Conservation (phyloP, 2,888 invertebrate genomes). For the Stegana nigrithorax region DNA sequence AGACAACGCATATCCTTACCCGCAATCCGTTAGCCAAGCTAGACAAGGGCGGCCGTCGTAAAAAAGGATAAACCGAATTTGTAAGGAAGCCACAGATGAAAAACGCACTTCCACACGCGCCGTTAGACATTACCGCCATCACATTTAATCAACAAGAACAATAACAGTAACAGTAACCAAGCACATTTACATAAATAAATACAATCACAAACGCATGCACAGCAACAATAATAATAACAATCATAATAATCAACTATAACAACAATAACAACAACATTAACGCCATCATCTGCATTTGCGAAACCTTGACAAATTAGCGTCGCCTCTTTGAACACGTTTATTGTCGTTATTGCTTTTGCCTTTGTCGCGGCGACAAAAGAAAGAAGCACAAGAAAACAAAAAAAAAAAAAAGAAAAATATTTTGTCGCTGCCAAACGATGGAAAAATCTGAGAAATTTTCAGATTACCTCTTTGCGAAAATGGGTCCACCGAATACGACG, state of each 20-base stretch:
- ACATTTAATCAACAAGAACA: no score
- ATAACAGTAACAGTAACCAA: no score
- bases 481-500: constrained; percentile 75
- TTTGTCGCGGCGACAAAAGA: not conserved
- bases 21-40: no score
- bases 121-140: no score
- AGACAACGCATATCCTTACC: no score
- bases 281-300: not conserved
- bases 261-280: not conserved
- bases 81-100: no score
- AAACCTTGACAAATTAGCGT: not conserved
- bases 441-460: constrained; percentile 78
- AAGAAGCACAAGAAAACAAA: not conserved
- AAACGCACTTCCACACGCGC: no score
- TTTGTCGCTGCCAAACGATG: constrained; percentile 61
- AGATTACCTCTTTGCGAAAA: constrained; percentile 85
- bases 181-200: not conserved
- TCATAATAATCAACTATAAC: not conserved
- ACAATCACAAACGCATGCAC: no score
- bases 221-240: no score
- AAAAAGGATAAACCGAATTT: no score
- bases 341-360: constrained; percentile 23
- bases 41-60: no score
- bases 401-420: not conserved
- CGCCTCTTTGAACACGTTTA: not conserved